These are phyloP conservation scores for Pammene aurita DNA, from an alignment of 2,888 invertebrate species.

Conservation along the genomic window DNA sequence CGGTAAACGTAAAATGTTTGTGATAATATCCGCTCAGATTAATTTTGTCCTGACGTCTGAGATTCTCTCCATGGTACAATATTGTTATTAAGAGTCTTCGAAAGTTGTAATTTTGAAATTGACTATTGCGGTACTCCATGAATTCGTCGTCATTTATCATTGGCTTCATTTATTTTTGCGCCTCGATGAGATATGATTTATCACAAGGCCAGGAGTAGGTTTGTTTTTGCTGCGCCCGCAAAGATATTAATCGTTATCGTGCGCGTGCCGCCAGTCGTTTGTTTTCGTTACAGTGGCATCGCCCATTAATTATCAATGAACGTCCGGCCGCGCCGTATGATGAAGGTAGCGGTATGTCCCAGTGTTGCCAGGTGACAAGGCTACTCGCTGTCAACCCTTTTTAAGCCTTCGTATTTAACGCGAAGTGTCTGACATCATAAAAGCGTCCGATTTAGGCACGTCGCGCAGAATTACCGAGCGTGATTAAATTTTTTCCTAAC, in stretches of 20 bases:
- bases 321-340: conserved; percentile 75
- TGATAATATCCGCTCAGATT: conserved; percentile 39
- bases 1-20: conserved; percentile 37
- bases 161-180: conserved; percentile 82
- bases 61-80: conserved; percentile 29
- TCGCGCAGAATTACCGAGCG: conserved; percentile 73
- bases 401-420: conserved; percentile 81
- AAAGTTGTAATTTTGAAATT: conserved; percentile 69
- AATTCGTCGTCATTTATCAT: conserved; percentile 80
- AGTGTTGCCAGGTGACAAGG: conserved; percentile 79
- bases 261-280: conserved; percentile 79
- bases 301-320: conserved; percentile 83
- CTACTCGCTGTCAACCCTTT: conserved; percentile 80
- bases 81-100: conserved; percentile 38
- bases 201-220: conserved; percentile 76
- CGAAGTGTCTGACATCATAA: conserved; percentile 81
- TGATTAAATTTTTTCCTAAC: conserved; percentile 74
- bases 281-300: conserved; percentile 81
- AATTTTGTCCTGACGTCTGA: conserved; percentile 30
- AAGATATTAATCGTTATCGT: conserved; percentile 83
- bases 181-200: conserved; percentile 81
- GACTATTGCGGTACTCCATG: conserved; percentile 64
- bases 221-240: conserved; percentile 79
- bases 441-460: conserved; percentile 80
- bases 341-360: conserved; percentile 77